Percentiles rank a stretch among this genome's conserved stretches.
These are phyloP conservation scores for Tachysurus fulvidraco DNA, from an alignment of 2,113 vertebrate species.

Conservation along the genomic window DNA sequence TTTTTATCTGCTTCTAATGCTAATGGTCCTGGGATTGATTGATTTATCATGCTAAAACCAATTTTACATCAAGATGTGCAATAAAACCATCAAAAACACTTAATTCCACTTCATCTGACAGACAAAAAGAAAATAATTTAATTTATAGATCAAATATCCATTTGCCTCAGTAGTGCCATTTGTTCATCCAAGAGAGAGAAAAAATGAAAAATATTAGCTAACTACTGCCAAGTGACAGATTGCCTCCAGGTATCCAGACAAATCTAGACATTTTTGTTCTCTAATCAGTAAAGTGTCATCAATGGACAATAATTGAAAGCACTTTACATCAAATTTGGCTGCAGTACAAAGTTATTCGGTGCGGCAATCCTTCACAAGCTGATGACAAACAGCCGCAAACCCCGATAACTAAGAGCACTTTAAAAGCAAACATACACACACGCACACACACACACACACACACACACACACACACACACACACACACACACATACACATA, in stretches of 20 bases:
- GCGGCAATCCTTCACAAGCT: not conserved
- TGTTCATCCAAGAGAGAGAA: not conserved
- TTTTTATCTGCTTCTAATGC: not conserved
- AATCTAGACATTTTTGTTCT: not conserved
- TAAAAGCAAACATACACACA: not conserved
- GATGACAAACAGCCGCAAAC: not conserved
- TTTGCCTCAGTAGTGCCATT: not conserved
- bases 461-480: not conserved
- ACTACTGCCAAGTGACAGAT: conserved; percentile 7
- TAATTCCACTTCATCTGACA: not conserved
- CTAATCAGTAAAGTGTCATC: not conserved
- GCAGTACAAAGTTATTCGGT: not conserved
- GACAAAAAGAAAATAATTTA: not conserved
- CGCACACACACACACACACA: not conserved
- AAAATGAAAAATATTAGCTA: not conserved
- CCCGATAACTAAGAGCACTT: not conserved
- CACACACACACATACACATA: no score
- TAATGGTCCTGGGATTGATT: not conserved
- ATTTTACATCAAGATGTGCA: conserved; percentile 18
- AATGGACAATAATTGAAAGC: not conserved
- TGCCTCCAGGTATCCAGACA: conserved; percentile 6
- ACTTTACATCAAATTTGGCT: not conserved
- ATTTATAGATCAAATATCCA: not conserved
- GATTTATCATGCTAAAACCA: not conserved
- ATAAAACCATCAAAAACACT: not conserved